A percentile compares a stretch with the other conserved stretches of the same genome.
Evolutionary conservation across 2,113 vertebrate species (phyloP).

Genomic region (Syrrhaptes paradoxus): DNA sequence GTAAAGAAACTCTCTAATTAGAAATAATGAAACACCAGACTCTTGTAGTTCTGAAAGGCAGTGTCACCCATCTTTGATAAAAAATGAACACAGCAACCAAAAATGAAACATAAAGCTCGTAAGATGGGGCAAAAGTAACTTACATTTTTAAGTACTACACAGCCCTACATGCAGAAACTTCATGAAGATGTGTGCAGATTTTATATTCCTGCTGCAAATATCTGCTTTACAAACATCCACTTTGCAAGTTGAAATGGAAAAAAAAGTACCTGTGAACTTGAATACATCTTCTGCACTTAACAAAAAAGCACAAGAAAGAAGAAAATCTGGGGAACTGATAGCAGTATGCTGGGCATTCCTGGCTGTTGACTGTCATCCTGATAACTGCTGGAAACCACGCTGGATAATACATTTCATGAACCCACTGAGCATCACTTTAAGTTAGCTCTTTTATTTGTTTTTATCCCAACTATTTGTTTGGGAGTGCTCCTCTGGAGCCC

Average conservation of each 20-base stretch:
- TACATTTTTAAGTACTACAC: background rate
- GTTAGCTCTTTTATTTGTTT: background rate
- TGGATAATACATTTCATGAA: background rate
- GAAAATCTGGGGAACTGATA: background rate
- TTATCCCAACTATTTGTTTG: background rate
- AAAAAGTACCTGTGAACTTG: background rate
- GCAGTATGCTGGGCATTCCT: background rate
- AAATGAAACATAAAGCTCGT: background rate
- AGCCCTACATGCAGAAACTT: background rate
- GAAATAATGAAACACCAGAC: background rate
- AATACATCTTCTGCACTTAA: background rate
- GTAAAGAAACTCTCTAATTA: conserved; percentile 23
- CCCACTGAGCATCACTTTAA: accelerated
- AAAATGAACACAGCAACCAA: background rate
- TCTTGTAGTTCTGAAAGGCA: background rate
- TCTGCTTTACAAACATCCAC: background rate
- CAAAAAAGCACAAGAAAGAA: background rate
- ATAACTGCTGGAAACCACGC: background rate
- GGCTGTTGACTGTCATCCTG: background rate
- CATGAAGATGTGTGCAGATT: background rate
- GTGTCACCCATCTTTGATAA: background rate
- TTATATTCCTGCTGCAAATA: background rate
- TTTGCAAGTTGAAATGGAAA: background rate
- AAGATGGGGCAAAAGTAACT: background rate
- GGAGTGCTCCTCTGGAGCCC: background rate